These are phyloP conservation scores for Capromys pilorides DNA, from an alignment of 2,797 vertebrate genomes.

Conservation along the genomic window DNA sequence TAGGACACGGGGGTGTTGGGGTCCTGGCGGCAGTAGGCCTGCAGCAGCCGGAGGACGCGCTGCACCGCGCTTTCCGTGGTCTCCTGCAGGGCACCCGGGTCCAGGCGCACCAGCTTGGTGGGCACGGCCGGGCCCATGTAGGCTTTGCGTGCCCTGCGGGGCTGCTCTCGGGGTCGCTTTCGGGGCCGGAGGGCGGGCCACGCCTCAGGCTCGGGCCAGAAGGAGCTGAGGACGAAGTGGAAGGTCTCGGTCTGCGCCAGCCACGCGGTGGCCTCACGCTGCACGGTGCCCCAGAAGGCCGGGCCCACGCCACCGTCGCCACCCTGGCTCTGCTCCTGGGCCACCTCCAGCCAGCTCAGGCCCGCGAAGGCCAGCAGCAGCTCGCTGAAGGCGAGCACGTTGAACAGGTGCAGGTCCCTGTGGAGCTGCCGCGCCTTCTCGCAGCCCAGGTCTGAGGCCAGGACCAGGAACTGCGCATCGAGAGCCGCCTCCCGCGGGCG, in stretches of 20 bases:
- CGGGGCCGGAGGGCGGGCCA: too few relatives aligned
- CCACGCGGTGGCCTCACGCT: neutral
- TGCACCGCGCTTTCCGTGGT: neutral
- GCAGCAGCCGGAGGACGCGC: neutral
- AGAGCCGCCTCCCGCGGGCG: conserved; percentile 92
- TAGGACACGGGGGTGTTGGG: neutral
- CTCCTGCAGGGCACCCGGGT: neutral
- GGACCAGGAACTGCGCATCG: conserved; percentile 94
- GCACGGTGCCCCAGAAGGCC: neutral
- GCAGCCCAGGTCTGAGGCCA: conserved; percentile 94
- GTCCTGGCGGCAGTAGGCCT: neutral
- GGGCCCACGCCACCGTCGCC: neutral
- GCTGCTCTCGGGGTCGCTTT: neutral
- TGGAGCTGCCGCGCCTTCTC: conserved; percentile 94
- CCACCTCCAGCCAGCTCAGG: conserved; percentile 90
- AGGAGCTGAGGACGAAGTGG: neutral
- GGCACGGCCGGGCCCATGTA: neutral
- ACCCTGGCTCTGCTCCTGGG: conserved; percentile 56
- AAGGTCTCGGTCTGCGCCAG: neutral
- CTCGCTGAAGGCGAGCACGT: conserved; percentile 89
- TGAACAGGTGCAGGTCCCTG: conserved; percentile 90
- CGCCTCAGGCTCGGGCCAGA: neutral
- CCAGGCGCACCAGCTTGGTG: neutral
- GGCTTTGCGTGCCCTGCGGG: neutral
- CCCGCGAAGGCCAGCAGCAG: conserved; percentile 93